Conservation (phyloP, 1,140 invertebrate genomes). For the Wiebesia pumilae region DNA sequence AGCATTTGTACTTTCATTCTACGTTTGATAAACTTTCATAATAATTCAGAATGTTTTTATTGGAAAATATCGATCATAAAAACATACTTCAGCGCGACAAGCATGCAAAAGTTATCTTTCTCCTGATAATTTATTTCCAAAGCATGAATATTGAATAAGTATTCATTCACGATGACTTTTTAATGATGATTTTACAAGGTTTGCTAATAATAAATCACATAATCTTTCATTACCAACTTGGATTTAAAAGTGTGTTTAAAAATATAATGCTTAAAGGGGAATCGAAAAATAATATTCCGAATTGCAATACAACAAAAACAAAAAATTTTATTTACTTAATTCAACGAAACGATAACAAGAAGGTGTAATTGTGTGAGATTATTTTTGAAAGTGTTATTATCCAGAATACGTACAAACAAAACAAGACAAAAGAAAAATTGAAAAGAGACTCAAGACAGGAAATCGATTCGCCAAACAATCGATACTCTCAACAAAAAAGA, state of each 20-base stretch:
- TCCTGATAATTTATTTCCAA: constrained; percentile 10
- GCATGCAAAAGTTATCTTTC: constrained; percentile 30
- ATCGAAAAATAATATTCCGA: neutral
- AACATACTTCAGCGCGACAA: neutral
- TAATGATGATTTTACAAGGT: neutral
- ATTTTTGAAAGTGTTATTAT: neutral
- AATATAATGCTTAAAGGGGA: neutral
- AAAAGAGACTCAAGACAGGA: constrained; percentile 24
- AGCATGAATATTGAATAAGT: neutral
- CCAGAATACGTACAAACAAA: constrained; percentile 9
- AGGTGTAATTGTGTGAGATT: neutral
- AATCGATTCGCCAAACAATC: constrained; percentile 17
- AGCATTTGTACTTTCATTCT: constrained; percentile 20
- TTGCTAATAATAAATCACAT: neutral
- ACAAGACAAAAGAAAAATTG: constrained; percentile 46
- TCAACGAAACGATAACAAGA: neutral
- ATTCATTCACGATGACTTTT: neutral
- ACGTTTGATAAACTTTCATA: neutral
- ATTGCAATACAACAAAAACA: neutral
- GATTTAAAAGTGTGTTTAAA: neutral
- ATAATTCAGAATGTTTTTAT: neutral
- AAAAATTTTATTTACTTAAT: neutral
- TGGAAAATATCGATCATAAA: neutral
- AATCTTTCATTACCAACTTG: neutral
- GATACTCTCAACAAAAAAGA: constrained; percentile 20